These are phyloP conservation scores for Hemicordylus capensis DNA, from an alignment of 2,113 vertebrate genomes.

Conservation along the genomic window DNA sequence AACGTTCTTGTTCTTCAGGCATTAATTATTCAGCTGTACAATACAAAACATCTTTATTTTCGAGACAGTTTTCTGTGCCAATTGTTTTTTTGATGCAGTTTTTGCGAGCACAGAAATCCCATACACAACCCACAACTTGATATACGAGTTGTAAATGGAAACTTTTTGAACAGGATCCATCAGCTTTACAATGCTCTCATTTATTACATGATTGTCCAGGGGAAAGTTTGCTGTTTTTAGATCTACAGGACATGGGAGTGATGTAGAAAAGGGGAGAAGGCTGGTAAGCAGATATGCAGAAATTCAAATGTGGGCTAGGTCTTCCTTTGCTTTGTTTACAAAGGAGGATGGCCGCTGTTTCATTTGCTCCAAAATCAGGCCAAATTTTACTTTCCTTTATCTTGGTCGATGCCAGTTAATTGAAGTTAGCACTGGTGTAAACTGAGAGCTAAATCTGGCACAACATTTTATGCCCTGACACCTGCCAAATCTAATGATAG, in stretches of 20 bases:
- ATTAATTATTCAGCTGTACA: slow-evolving; percentile 40
- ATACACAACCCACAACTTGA: slow-evolving; percentile 71
- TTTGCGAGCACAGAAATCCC: slow-evolving; percentile 66
- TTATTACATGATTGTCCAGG: slow-evolving; percentile 61
- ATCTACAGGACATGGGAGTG: slow-evolving; percentile 21
- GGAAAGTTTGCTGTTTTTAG: slow-evolving; percentile 42
- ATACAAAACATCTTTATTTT: slow-evolving; percentile 63
- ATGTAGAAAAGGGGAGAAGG: not conserved
- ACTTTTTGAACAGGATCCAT: slow-evolving; percentile 68
- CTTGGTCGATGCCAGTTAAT: not conserved
- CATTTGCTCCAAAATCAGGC: not conserved
- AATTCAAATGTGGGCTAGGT: accelerated
- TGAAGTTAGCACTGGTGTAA: slow-evolving; percentile 23
- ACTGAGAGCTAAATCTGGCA: slow-evolving; percentile 19
- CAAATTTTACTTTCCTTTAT: not conserved
- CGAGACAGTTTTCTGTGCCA: slow-evolving; percentile 52
- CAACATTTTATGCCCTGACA: slow-evolving; percentile 40
- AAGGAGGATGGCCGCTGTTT: slow-evolving; percentile 9
- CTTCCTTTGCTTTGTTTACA: not conserved
- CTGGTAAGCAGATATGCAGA: slow-evolving; percentile 23
- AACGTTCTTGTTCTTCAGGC: slow-evolving; percentile 18
- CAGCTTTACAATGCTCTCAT: slow-evolving; percentile 68
- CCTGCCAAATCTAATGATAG: slow-evolving; percentile 54
- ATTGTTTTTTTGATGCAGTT: slow-evolving; percentile 56
- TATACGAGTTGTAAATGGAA: slow-evolving; percentile 69